Conservation (phyloP, 1,140 invertebrate genomes). For the Papilio polyxenes region DNA sequence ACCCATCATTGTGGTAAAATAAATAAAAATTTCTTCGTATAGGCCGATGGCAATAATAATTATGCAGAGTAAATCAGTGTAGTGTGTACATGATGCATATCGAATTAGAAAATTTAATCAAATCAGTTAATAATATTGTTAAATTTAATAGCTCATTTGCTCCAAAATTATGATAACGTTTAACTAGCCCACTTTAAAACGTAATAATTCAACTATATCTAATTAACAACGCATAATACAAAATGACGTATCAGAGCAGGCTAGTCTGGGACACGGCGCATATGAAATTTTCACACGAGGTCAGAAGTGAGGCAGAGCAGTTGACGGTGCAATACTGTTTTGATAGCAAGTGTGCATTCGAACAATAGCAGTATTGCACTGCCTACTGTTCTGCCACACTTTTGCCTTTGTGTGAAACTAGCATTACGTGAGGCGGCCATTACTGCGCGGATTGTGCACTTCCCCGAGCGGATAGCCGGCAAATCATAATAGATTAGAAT, state of each 20-base stretch:
- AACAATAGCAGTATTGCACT: not conserved
- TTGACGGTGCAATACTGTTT: not conserved
- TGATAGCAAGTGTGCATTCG: not conserved
- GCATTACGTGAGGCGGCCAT: constrained; percentile 49
- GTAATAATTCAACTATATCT: constrained; percentile 11
- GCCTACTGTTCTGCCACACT: not conserved
- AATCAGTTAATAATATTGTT: not conserved
- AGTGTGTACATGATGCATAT: not conserved
- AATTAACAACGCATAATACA: constrained; percentile 12
- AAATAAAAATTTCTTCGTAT: too few species aligned
- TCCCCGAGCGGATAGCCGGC: constrained; percentile 41
- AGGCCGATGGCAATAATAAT: not conserved
- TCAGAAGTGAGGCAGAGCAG: not conserved
- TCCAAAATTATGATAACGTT: constrained; percentile 8
- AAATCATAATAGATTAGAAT: constrained; percentile 49
- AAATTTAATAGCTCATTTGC: not conserved
- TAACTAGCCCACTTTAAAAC: constrained; percentile 10
- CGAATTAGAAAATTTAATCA: not conserved
- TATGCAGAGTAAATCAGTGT: not conserved
- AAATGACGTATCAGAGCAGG: constrained; percentile 42
- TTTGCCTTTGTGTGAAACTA: not conserved
- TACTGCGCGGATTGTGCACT: constrained; percentile 47
- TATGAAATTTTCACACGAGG: not conserved
- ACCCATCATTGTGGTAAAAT: too few species aligned
- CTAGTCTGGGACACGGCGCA: constrained; percentile 14